A percentile compares a stretch with the other conserved stretches of the same genome.
phyloP scores from a whole-genome alignment of 2,113 vertebrate genomes.

The Meleagris gallopavo region DNA sequence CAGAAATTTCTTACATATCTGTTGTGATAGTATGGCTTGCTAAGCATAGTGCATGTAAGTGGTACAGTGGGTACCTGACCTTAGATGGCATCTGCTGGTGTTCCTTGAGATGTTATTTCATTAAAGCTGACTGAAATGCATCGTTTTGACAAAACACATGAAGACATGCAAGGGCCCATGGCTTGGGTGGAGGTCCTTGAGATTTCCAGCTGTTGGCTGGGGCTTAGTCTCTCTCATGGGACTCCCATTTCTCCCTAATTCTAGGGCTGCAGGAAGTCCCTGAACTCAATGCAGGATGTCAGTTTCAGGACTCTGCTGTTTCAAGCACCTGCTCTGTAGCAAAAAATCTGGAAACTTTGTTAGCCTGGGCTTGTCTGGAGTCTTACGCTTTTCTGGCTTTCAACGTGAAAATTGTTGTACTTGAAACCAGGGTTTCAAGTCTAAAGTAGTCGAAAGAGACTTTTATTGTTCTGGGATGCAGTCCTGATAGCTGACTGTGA shows the following conservation, averaged over 20 bases:
- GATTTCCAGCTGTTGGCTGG: accelerated
- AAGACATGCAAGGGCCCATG: not conserved
- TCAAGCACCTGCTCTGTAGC: not conserved
- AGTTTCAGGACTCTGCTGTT: not conserved
- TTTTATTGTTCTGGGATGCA: not conserved
- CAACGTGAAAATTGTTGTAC: not conserved
- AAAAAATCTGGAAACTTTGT: not conserved
- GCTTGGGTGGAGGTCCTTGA: not conserved
- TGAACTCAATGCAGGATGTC: too few relatives aligned
- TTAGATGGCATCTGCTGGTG: not conserved
- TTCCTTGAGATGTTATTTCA: not conserved
- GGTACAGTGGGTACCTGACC: not conserved
- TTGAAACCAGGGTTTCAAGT: not conserved
- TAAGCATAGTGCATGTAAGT: not conserved
- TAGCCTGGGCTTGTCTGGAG: not conserved
- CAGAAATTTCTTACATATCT: not conserved
- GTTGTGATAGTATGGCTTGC: not conserved
- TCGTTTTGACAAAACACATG: not conserved
- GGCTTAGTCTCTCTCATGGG: not conserved
- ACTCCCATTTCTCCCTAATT: not conserved
- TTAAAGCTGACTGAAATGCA: not conserved
- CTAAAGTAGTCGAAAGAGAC: not conserved
- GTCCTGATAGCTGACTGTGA: not conserved
- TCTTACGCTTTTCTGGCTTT: not conserved
- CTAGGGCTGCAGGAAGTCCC: not conserved